Evolutionary conservation across 2,113 vertebrate species (phyloP), one percentile per base, ranked within the genome.

Genomic region (Sterna hirundo): DNA sequence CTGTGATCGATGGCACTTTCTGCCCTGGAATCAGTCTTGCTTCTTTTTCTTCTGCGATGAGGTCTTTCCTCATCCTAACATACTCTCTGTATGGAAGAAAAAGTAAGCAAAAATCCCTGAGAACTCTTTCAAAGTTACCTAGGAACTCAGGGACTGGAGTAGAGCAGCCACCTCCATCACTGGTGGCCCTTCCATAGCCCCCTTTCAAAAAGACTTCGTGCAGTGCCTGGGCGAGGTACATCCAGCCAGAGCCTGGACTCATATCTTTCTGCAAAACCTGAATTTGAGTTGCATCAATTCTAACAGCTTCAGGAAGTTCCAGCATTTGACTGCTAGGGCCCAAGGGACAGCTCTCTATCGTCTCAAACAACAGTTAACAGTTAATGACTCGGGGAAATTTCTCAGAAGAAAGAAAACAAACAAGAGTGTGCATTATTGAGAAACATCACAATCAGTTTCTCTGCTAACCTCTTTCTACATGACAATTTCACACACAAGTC

Each of bases 361-460:
- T 12, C 52, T 47, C 0, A 0, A 3, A 3, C 77, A 49, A 47
- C 2, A 3, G 42, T 69, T 69, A 62, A 38, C 61, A 82, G 49
- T 57, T 69, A 76, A 32, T 22, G 74, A 88, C 23, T 10, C 1
- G 5, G 55, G 72, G 34, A 89, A 85, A 40, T 32, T 81, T 68
- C 29, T 90, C 72, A 81, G 74, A 74, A 78, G 27, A 78, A 84
- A 89, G 42, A 86, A 91, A 94, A 86, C 29, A 86, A 86, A 58
- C 51, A 88, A 51, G 47, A 76, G 11, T 3, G 22, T 19, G 27
- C 1, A 0, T 8, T 71, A 94, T 2, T 74, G 40, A 62, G 83
- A 75, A 78, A 58, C 78, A n/a, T 15, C 30, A 71, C 29, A 46
- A 60, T 5, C 27, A 21, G 30, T 65, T 87, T 76, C 36, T 77